Evolutionary conservation across 2,888 invertebrate genomes (phyloP).

Genomic region (Aphrophora alni): DNA sequence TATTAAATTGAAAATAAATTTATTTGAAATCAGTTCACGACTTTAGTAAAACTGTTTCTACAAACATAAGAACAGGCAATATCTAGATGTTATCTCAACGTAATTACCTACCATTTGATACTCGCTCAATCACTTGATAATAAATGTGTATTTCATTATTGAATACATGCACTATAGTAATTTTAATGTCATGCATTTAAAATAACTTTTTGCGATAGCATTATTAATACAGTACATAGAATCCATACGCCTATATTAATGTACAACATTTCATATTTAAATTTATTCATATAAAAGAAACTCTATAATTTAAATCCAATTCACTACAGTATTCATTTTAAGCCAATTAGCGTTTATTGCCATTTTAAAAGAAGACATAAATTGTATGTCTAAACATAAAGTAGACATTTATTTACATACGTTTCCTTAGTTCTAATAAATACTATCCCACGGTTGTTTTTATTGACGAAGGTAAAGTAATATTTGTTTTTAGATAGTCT

Average conservation of each 20-base stretch:
- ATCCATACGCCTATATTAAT: background rate
- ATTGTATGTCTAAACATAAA: background rate
- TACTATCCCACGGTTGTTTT: background rate
- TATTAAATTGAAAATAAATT: no score
- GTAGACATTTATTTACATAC: background rate
- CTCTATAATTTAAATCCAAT: background rate
- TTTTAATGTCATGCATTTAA: background rate
- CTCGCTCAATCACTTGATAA: no score
- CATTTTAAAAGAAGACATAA: constrained; percentile 2
- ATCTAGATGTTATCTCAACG: no score
- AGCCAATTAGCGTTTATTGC: background rate
- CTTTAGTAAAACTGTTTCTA: no score
- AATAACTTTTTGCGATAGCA: background rate
- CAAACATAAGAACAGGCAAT: no score
- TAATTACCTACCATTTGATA: no score
- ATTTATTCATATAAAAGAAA: background rate
- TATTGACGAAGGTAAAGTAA: background rate
- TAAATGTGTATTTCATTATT: background rate
- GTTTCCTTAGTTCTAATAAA: background rate
- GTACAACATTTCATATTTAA: background rate
- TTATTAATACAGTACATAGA: no score
- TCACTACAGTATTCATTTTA: background rate
- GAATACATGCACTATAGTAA: background rate
- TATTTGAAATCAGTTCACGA: no score
- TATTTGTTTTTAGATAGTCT: background rate